Percentiles rank a stretch among this genome's conserved stretches.
Conservation (phyloP, 2,888 invertebrate genomes). For the Tetanocera ferruginea region DNA sequence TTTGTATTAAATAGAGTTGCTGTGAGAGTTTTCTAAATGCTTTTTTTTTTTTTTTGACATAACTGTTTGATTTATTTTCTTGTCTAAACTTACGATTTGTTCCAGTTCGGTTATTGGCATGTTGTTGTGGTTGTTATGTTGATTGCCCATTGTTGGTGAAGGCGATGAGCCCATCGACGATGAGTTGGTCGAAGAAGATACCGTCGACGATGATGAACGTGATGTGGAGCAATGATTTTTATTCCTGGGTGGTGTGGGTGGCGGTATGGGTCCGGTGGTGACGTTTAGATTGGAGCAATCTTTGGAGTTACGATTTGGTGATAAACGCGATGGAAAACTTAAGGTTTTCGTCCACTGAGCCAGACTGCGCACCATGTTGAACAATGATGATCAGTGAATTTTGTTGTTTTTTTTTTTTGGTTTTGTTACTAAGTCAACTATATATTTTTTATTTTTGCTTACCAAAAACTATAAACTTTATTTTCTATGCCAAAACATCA, state of each 20-base stretch:
- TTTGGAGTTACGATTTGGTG: conserved; percentile 84
- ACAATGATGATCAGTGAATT: conserved; percentile 16
- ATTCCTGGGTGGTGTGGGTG: conserved; percentile 75
- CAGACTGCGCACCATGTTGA: conserved; percentile 85
- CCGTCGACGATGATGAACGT: conserved; percentile 71
- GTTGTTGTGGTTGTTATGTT: conserved; percentile 66
- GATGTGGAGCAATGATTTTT: conserved; percentile 71
- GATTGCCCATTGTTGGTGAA: conserved; percentile 59
- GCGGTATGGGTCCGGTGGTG: conserved; percentile 71
- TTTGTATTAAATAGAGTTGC: too few species aligned
- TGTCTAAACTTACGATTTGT: conserved; percentile 75
- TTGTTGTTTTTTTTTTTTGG: conserved; percentile 38
- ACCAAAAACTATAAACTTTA: conserved; percentile 25
- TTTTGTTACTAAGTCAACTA: not conserved
- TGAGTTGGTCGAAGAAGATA: conserved; percentile 60
- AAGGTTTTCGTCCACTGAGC: conserved; percentile 93
- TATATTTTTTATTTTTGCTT: conserved; percentile 21
- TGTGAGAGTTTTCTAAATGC: not conserved
- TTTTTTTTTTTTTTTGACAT: not conserved
- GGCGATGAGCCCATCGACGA: conserved; percentile 63
- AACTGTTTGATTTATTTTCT: not conserved
- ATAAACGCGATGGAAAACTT: conserved; percentile 88
- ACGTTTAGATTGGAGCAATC: conserved; percentile 76
- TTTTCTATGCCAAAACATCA: not conserved
- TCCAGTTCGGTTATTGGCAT: conserved; percentile 78